Percentiles rank a stretch among this genome's conserved stretches.
Conservation (phyloP, 2,113 vertebrate genomes). For the Phrynosoma platyrhinos region DNA sequence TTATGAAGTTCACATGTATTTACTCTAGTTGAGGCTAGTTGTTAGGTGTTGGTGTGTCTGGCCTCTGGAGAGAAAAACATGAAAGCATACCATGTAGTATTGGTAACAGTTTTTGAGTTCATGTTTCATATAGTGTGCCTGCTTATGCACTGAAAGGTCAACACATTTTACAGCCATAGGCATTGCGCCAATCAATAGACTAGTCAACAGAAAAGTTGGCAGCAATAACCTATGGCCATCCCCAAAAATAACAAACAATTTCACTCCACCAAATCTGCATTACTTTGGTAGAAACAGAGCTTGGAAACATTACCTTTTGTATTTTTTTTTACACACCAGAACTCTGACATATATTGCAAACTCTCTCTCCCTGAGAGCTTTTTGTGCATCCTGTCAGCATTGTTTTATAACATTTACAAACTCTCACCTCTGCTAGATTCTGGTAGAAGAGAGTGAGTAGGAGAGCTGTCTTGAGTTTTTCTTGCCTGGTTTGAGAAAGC, state of each 20-base stretch:
- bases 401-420: too few species aligned
- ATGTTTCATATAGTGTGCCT: not conserved
- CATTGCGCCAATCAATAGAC: not conserved
- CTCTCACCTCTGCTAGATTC: conserved; percentile 81
- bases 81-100: too few species aligned
- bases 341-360: too few species aligned
- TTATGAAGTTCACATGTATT: too few species aligned
- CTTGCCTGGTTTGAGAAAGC: conserved; percentile 75
- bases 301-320: too few species aligned
- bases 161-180: not conserved
- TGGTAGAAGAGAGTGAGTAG: conserved; percentile 80
- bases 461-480: conserved; percentile 80
- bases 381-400: too few species aligned
- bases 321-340: too few species aligned
- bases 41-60: not conserved
- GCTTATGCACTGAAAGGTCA: not conserved
- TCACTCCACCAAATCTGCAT: not conserved
- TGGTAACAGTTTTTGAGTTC: not conserved
- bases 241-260: not conserved
- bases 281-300: not conserved
- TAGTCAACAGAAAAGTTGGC: not conserved
- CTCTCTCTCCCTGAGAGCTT: too few species aligned
- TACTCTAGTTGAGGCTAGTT: too few species aligned
- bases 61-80: not conserved
- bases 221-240: not conserved